These are phyloP conservation scores for Leptinotarsa texana DNA, from an alignment of 1,140 invertebrate species.

Conservation along the genomic window DNA sequence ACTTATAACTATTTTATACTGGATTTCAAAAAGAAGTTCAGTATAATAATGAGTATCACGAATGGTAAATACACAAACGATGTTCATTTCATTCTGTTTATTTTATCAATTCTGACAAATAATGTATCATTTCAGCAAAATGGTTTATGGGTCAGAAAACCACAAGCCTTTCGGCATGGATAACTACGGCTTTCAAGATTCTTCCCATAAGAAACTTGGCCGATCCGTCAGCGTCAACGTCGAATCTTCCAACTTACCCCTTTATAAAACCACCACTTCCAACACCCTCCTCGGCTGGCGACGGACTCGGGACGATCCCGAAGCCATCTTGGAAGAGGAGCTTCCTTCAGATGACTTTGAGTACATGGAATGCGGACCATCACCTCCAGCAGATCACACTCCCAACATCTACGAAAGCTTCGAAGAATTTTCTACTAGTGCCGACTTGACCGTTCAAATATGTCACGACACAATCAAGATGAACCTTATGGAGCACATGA, in stretches of 20 bases:
- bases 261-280: constrained; percentile 49
- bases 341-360: constrained; percentile 68
- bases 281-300: constrained; percentile 44
- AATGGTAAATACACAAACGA: no score
- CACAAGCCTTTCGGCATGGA: constrained; percentile 51
- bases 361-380: constrained; percentile 73
- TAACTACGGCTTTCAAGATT: constrained; percentile 56
- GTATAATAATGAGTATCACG: no score
- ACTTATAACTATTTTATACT: no score
- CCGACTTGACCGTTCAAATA: constrained; percentile 72
- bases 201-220: constrained; percentile 45
- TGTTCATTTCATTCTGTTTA: no score
- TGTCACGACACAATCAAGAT: constrained; percentile 73
- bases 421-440: constrained; percentile 65
- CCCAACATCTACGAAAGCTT: constrained; percentile 76
- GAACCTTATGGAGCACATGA: constrained; percentile 72
- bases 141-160: constrained; percentile 48
- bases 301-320: constrained; percentile 59
- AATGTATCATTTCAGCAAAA: constrained; percentile 41
- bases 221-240: constrained; percentile 54
- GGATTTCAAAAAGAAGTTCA: no score
- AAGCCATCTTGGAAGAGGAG: constrained; percentile 66
- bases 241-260: constrained; percentile 51
- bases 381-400: constrained; percentile 72
- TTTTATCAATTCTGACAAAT: no score